Conservation (phyloP, 2,113 vertebrate species). For the Cyprinodon tularosa region DNA sequence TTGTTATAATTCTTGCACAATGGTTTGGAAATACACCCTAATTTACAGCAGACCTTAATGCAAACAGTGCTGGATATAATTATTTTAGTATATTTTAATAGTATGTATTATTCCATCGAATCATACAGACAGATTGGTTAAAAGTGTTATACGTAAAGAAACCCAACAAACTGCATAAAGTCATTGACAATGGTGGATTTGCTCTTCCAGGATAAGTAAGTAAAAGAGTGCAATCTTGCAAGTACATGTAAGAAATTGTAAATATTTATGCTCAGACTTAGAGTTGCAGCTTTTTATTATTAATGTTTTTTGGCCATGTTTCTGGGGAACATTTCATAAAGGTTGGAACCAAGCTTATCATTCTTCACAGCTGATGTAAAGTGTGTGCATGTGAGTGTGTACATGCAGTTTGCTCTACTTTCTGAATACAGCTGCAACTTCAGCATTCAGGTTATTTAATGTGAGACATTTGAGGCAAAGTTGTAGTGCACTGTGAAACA, state of each 20-base stretch:
- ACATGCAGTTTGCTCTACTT: conserved; percentile 29
- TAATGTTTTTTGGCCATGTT: conserved; percentile 29
- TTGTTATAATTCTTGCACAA: background rate
- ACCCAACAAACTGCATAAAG: too few species aligned
- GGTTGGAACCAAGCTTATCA: conserved; percentile 38
- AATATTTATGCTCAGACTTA: conserved; percentile 20
- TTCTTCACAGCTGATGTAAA: conserved; percentile 44
- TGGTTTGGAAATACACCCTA: background rate
- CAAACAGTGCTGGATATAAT: background rate
- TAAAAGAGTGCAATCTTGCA: background rate
- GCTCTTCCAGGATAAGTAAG: too few species aligned
- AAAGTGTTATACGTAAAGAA: too few species aligned
- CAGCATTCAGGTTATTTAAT: conserved; percentile 29
- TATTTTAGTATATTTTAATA: too few species aligned
- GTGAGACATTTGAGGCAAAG: conserved; percentile 28
- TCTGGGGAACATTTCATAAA: conserved; percentile 21
- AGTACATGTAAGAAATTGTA: background rate
- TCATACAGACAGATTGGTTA: too few species aligned
- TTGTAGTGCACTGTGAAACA: conserved; percentile 21
- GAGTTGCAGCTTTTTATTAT: conserved; percentile 34
- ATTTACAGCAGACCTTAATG: background rate
- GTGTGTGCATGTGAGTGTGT: background rate
- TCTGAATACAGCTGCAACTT: conserved; percentile 48
- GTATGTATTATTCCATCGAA: too few species aligned
- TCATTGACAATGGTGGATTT: too few species aligned